Conservation (phyloP, 2,113 vertebrate species). For the Callipepla californica region DNA sequence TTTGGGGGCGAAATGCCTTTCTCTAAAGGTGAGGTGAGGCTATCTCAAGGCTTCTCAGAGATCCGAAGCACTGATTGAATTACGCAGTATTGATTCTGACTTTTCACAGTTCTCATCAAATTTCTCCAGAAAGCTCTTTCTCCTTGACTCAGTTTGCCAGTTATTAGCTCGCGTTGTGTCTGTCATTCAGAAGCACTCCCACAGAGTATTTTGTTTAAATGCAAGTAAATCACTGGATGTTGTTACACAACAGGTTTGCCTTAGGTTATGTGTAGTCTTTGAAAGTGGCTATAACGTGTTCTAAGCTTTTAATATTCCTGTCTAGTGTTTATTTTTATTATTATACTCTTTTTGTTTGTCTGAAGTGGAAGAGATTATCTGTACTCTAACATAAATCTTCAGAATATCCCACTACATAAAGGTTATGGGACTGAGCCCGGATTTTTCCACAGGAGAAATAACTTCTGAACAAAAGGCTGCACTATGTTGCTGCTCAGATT, state of each 20-base stretch:
- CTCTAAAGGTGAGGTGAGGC: background rate
- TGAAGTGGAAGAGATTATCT: slow-evolving; percentile 42
- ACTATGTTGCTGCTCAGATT: background rate
- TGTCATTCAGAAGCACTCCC: background rate
- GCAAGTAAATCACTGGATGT: background rate
- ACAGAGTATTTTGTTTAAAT: background rate
- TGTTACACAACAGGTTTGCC: background rate
- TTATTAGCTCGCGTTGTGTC: background rate
- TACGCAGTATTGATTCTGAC: background rate
- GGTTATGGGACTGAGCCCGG: slow-evolving; percentile 4
- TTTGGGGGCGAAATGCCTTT: background rate
- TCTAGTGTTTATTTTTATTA: slow-evolving; percentile 5
- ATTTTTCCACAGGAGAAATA: slow-evolving; percentile 9
- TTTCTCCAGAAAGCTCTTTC: background rate
- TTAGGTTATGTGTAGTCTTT: background rate
- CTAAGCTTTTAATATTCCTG: background rate
- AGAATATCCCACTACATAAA: background rate
- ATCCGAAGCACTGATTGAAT: background rate
- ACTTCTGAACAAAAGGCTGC: slow-evolving; percentile 26
- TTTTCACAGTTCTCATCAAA: background rate
- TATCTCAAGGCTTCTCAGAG: background rate
- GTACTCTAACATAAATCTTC: background rate
- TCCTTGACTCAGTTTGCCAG: background rate
- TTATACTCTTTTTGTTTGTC: slow-evolving; percentile 37
- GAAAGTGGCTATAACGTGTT: background rate